Evolutionary conservation across 2,797 vertebrate species (phyloP).

Genomic region (Eulemur rubriventer): DNA sequence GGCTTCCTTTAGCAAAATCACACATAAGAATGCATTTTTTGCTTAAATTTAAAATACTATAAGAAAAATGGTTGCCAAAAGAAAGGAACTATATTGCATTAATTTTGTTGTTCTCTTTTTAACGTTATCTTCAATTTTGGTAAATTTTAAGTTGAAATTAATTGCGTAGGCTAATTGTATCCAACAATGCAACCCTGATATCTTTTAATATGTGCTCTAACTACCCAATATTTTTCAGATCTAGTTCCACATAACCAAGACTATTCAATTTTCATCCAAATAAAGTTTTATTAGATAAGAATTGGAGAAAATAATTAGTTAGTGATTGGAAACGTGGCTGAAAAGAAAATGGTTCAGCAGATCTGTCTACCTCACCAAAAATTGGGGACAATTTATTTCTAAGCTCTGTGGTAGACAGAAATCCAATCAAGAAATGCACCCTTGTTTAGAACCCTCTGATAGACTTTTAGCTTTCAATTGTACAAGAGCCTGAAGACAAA

Average conservation of each 20-base stretch:
- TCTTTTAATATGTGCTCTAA: slow-evolving; percentile 4
- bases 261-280: slow-evolving; percentile 58
- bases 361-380: slow-evolving; percentile 40
- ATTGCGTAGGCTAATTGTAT: background rate
- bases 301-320: slow-evolving; percentile 64
- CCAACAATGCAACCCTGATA: background rate
- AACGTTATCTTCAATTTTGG: background rate
- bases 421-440: slow-evolving; percentile 62
- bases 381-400: slow-evolving; percentile 64
- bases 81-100: background rate
- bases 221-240: background rate
- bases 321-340: slow-evolving; percentile 45
- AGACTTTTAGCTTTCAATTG: slow-evolving; percentile 64
- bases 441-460: slow-evolving; percentile 64
- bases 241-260: slow-evolving; percentile 23
- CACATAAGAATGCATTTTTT: background rate
- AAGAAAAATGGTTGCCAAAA: background rate
- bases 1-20: slow-evolving; percentile 33
- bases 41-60: background rate
- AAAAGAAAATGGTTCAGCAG: slow-evolving; percentile 34
- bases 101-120: background rate
- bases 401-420: slow-evolving; percentile 56
- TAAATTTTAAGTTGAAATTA: slow-evolving; percentile 40
- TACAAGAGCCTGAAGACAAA: slow-evolving; percentile 35
- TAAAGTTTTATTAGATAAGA: slow-evolving; percentile 58